These are phyloP conservation scores for Ormia ochracea DNA, from an alignment of 2,888 invertebrate genomes.

Conservation along the genomic window DNA sequence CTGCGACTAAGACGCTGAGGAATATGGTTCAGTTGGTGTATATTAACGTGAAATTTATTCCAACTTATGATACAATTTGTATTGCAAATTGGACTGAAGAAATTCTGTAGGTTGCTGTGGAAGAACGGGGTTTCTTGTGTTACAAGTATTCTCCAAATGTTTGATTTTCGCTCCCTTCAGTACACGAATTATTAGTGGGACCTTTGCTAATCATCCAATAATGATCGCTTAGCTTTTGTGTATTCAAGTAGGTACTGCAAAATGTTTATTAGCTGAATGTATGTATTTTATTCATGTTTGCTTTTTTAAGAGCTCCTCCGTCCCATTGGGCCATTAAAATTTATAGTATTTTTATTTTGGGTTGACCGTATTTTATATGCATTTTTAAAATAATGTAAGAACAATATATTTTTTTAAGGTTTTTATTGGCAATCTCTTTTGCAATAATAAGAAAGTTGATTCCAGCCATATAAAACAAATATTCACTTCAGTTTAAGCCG, in stretches of 20 bases:
- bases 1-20: slow-evolving; percentile 6
- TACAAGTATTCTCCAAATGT: background rate
- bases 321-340: slow-evolving; percentile 16
- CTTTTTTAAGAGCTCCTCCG: slow-evolving; percentile 6
- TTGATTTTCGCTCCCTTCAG: background rate
- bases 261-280: slow-evolving; percentile 4
- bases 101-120: background rate
- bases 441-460: no score
- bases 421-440: no score
- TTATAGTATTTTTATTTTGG: background rate
- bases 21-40: slow-evolving; percentile 24
- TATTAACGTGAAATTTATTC: slow-evolving; percentile 52
- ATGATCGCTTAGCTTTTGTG: slow-evolving; percentile 4
- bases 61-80: slow-evolving; percentile 57
- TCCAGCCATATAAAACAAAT: no score
- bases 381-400: background rate
- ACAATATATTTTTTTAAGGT: no score
- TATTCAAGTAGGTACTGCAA: slow-evolving; percentile 3
- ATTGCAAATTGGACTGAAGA: slow-evolving; percentile 21
- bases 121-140: background rate
- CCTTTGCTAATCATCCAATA: slow-evolving; percentile 2
- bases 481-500: no score
- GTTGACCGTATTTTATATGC: slow-evolving; percentile 16
- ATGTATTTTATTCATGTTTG: slow-evolving; percentile 3
- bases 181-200: background rate